Evolutionary conservation across 2,888 invertebrate species (phyloP).

Genomic region (Acronicta psi): DNA sequence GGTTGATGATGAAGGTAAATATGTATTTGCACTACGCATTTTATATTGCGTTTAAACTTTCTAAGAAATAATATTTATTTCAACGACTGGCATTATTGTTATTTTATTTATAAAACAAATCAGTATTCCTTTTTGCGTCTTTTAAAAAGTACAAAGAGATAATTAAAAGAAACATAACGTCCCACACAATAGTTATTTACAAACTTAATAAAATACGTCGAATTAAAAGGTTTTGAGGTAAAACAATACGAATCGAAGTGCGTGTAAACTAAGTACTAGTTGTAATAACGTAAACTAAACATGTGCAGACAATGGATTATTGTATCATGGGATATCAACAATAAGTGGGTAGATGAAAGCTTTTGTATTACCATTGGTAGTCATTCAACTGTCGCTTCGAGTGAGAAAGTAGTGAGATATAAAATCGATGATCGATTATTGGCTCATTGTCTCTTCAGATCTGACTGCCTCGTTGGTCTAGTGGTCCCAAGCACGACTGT

Average conservation of each 20-base stretch:
- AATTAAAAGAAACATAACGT: slow-evolving; percentile 22
- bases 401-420: slow-evolving; percentile 5
- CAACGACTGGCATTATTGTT: not conserved
- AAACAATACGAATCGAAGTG: slow-evolving; percentile 55
- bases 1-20: too few species aligned
- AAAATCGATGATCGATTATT: too few species aligned
- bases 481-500: too few species aligned
- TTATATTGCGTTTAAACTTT: too few species aligned
- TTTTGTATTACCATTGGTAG: slow-evolving; percentile 50
- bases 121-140: not conserved
- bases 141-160: slow-evolving; percentile 22
- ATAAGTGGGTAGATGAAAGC: slow-evolving; percentile 31
- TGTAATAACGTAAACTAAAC: slow-evolving; percentile 62
- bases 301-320: slow-evolving; percentile 67
- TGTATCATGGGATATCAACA: slow-evolving; percentile 56
- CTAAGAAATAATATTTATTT: too few species aligned
- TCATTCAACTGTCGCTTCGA: slow-evolving; percentile 1
- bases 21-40: too few species aligned
- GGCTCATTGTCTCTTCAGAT: too few species aligned
- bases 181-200: slow-evolving; percentile 35
- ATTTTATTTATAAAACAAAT: not conserved
- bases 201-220: slow-evolving; percentile 35
- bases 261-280: slow-evolving; percentile 39
- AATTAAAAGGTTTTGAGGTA: slow-evolving; percentile 40
- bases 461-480: too few species aligned